These are phyloP conservation scores for Eleutherodactylus coqui DNA, from an alignment of 2,797 vertebrate species.

Conservation along the genomic window DNA sequence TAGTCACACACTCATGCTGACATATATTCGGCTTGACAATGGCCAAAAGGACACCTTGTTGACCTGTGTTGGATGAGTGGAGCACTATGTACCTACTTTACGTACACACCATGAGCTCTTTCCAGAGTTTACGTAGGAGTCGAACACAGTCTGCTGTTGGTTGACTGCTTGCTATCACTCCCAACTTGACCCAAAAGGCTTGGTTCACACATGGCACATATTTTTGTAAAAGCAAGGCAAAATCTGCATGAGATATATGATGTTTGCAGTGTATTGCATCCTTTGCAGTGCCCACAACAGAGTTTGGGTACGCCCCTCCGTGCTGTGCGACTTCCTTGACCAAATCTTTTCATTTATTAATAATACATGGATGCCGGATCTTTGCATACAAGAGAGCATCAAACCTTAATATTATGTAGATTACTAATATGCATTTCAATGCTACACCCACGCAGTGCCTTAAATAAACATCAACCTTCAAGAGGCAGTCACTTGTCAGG, in stretches of 20 bases:
- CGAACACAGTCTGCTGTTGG: neutral
- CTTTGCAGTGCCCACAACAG: neutral
- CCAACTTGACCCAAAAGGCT: neutral
- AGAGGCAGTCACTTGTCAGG: constrained; percentile 51
- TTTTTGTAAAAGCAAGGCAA: neutral
- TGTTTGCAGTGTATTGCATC: neutral
- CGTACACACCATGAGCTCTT: too few relatives aligned
- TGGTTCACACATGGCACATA: neutral
- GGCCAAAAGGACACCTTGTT: too few relatives aligned
- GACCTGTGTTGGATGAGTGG: too few relatives aligned
- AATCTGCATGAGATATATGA: neutral
- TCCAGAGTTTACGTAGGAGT: too few relatives aligned
- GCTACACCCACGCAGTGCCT: constrained; percentile 49
- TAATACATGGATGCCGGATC: neutral
- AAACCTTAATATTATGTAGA: constrained; percentile 42
- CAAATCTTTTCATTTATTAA: neutral
- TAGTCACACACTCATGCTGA: too few relatives aligned
- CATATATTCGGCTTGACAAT: too few relatives aligned
- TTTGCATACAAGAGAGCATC: constrained; percentile 21
- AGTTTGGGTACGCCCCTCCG: neutral
- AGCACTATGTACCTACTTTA: too few relatives aligned
- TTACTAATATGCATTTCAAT: constrained; percentile 47
- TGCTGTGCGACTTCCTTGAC: neutral
- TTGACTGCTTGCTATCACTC: neutral
- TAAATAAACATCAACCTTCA: constrained; percentile 58